Conservation (phyloP, 1,140 invertebrate genomes). For the Orussus abietinus region DNA sequence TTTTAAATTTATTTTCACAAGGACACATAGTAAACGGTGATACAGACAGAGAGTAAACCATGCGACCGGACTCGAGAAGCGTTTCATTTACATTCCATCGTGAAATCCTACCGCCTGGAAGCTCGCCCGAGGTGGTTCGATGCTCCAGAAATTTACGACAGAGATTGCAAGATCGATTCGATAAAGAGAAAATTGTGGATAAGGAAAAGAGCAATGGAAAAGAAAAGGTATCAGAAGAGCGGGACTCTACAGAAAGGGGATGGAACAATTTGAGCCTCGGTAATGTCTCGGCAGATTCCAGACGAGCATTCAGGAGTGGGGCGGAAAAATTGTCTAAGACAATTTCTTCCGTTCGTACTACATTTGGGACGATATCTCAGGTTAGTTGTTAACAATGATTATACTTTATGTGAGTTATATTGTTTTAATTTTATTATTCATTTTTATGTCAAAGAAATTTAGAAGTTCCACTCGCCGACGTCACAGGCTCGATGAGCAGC, state of each 20-base stretch:
- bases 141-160: constrained; percentile 33
- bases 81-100: constrained; percentile 50
- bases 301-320: constrained; percentile 51
- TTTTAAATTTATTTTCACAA: too few species aligned
- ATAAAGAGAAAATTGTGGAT: constrained; percentile 34
- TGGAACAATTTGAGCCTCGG: constrained; percentile 46
- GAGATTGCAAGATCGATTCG: constrained; percentile 50
- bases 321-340: constrained; percentile 59
- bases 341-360: constrained; percentile 56
- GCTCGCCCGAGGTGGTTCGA: constrained; percentile 21
- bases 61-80: constrained; percentile 50
- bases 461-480: constrained; percentile 57
- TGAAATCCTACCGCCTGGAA: constrained; percentile 29
- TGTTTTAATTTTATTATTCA: constrained; percentile 22
- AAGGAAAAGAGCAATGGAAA: constrained; percentile 27
- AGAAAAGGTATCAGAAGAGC: constrained; percentile 10
- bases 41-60: too few species aligned
- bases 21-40: too few species aligned
- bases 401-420: constrained; percentile 12
- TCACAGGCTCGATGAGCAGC: constrained; percentile 57
- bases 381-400: constrained; percentile 34
- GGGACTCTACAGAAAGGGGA: constrained; percentile 23
- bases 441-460: constrained; percentile 51
- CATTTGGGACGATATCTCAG: constrained; percentile 59
- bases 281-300: constrained; percentile 47